Conservation (phyloP, 1,140 invertebrate genomes). For the Pachyrhynchus sulphureomaculatus region DNA sequence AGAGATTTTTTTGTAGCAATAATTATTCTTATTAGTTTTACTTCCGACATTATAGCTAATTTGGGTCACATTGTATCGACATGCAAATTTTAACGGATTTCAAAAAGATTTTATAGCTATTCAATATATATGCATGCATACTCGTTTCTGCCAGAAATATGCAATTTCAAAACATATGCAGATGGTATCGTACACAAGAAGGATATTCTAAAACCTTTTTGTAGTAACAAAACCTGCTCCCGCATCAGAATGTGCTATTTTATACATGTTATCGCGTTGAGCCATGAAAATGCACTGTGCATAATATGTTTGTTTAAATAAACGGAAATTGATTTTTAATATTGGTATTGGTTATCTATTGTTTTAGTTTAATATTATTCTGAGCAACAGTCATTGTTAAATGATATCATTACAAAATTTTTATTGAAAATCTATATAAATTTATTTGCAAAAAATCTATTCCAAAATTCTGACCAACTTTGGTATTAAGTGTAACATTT, state of each 20-base stretch:
- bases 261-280: conserved; percentile 15
- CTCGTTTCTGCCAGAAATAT: too few species aligned
- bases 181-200: conserved; percentile 13
- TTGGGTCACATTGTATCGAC: too few species aligned
- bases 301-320: conserved; percentile 15
- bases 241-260: conserved; percentile 23
- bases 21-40: too few species aligned
- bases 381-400: too few species aligned
- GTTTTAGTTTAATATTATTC: too few species aligned
- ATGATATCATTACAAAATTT: too few species aligned
- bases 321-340: conserved; percentile 4
- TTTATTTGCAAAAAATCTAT: too few species aligned
- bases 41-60: too few species aligned
- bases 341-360: neutral
- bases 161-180: conserved; percentile 11
- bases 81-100: neutral
- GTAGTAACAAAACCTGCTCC: conserved; percentile 24
- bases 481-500: too few species aligned
- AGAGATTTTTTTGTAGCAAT: too few species aligned
- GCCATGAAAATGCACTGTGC: conserved; percentile 14
- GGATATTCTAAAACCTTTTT: conserved; percentile 13
- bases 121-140: neutral
- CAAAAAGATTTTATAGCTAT: neutral
- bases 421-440: too few species aligned
- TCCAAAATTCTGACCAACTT: too few species aligned